Evolutionary conservation across 2,797 vertebrate species (phyloP), one percentile per base, ranked within the genome.

Genomic region (Enteromius radiatus): DNA sequence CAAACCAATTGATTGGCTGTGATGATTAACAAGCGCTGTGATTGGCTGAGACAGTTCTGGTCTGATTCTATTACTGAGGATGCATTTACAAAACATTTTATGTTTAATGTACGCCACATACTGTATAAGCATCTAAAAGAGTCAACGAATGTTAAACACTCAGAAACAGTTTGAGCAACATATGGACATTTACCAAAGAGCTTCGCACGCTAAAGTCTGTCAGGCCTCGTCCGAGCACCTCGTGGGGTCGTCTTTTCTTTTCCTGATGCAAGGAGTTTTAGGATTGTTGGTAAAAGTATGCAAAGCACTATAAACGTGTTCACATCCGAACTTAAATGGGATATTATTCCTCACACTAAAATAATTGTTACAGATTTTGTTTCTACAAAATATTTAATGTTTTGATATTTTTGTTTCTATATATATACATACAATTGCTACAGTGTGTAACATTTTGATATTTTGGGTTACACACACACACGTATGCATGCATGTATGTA

Each of bases 111-210:
- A 31, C 2, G 47, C 17, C 31, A 26, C 56, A 63, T n/a, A 64
- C 17, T n/a, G 9, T 49, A 67, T 36, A 11, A 38, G 36, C 19
- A 7, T 36, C 15, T 2, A 15, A 26, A 45, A 75, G 21, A 8
- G 6, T 64, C 43, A 31, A 59, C 9, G 52, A 59, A 41, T 59
- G 73, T 59, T n/a, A 31, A 61, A 56, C 54, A 23, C n/a, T 23
- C 56, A 61, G 2, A 61, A 61, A 6, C 23, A 61, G 12, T 61
- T 5, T 61, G 31, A 47, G 12, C 21, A 31, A 76, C 52, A 41
- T 26, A 41, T 45, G 17, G 11, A 45, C n/a, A 43, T 84, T n/a
- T 36, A 83, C 75, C 75, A 78, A 84, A 78, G 82, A 78, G 26
- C 19, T 54, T 43, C 14, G n/a, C 41, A 4, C 2, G 10, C 80